Conservation (phyloP, 92 coral and sea anemone genomes). For the Anthopleura xanthogrammica region DNA sequence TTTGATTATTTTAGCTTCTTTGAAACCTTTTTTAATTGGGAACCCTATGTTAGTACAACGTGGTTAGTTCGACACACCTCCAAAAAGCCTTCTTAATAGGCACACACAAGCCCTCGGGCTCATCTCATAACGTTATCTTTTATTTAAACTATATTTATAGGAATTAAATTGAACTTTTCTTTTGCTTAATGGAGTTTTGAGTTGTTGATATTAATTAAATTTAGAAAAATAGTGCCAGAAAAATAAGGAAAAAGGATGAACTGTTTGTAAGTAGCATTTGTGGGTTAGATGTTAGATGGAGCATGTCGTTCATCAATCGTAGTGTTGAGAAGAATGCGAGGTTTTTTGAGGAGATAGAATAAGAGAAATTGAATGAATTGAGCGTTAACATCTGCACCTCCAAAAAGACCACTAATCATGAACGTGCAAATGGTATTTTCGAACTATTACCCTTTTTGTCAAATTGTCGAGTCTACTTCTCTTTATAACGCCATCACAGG, state of each 20-base stretch:
- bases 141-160: conserved; percentile 11
- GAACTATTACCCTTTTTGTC: conserved; percentile 3
- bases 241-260: not conserved
- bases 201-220: conserved; percentile 28
- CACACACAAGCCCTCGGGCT: conserved; percentile 13
- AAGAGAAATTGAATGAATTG: not conserved
- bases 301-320: too few species aligned
- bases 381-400: conserved; percentile 2
- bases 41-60: not conserved
- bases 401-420: not conserved
- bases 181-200: conserved; percentile 14
- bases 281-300: not conserved
- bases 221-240: conserved; percentile 2
- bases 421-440: not conserved
- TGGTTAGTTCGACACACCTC: conserved; percentile 11
- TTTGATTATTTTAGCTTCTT: not conserved
- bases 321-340: too few species aligned
- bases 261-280: not conserved
- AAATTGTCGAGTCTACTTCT: not conserved
- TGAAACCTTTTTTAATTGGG: conserved; percentile 12
- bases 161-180: conserved; percentile 6
- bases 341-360: not conserved
- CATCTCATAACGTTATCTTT: conserved; percentile 16
- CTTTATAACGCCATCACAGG: not conserved
- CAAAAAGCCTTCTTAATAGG: not conserved